These are phyloP conservation scores for Maccullochella peelii DNA, from an alignment of 2,113 vertebrate genomes.

Conservation along the genomic window DNA sequence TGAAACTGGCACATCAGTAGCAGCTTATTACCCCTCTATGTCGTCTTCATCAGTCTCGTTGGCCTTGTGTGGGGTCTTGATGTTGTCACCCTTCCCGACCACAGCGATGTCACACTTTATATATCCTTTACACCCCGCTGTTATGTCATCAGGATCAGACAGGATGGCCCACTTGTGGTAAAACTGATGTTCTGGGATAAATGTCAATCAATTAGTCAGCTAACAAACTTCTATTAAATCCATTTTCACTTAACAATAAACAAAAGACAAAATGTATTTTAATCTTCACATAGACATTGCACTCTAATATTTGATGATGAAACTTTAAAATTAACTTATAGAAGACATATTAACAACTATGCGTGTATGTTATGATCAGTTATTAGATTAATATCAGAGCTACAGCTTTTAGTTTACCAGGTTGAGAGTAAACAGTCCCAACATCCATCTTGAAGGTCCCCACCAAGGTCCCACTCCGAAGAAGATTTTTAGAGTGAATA, in stretches of 20 bases:
- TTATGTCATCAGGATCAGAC: slow-evolving; percentile 95
- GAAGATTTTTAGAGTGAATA: slow-evolving; percentile 98
- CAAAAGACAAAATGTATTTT: background rate
- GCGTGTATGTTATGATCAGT: background rate
- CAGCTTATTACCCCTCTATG: slow-evolving; percentile 89
- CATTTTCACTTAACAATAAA: background rate
- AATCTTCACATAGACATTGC: background rate
- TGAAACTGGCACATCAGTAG: background rate
- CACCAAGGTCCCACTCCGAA: slow-evolving; percentile 95
- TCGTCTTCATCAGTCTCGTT: slow-evolving; percentile 96
- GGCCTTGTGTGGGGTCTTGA: slow-evolving; percentile 96
- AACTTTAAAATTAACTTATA: background rate
- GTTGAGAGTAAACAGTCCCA: slow-evolving; percentile 93
- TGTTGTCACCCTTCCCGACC: slow-evolving; percentile 96
- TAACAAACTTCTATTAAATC: background rate
- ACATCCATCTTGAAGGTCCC: slow-evolving; percentile 98
- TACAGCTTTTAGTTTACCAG: slow-evolving; percentile 82
- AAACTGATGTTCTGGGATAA: slow-evolving; percentile 93
- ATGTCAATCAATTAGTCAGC: background rate
- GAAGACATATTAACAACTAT: background rate
- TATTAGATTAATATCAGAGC: background rate
- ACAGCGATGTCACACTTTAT: slow-evolving; percentile 95
- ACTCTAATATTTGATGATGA: background rate
- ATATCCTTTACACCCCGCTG: slow-evolving; percentile 93
- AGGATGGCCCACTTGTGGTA: slow-evolving; percentile 97